Conservation (phyloP, 2,797 vertebrate genomes). For the Rhodeus uyekii region DNA sequence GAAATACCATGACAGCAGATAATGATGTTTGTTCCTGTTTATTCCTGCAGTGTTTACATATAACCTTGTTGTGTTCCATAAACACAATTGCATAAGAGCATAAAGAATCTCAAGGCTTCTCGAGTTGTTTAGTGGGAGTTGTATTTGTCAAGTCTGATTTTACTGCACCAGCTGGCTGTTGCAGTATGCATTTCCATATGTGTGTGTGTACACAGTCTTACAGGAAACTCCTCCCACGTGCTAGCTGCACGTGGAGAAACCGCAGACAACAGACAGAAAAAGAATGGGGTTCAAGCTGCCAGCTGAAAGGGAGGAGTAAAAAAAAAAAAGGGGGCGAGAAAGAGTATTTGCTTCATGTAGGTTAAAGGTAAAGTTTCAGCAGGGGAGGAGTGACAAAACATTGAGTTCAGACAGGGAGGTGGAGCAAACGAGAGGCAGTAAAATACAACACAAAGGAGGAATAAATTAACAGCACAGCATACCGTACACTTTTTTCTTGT, state of each 20-base stretch:
- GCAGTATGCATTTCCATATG: slow-evolving; percentile 27
- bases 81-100: background rate
- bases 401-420: slow-evolving; percentile 8
- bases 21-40: slow-evolving; percentile 28
- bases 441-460: slow-evolving; percentile 26
- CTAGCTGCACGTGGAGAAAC: slow-evolving; percentile 72
- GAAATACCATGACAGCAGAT: slow-evolving; percentile 9
- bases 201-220: slow-evolving; percentile 66
- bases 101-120: background rate
- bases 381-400: slow-evolving; percentile 40
- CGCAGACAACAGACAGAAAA: slow-evolving; percentile 56
- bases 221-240: slow-evolving; percentile 76
- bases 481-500: background rate
- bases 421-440: slow-evolving; percentile 11
- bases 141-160: slow-evolving; percentile 12
- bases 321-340: slow-evolving; percentile 1
- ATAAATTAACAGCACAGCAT: slow-evolving; percentile 25
- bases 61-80: background rate
- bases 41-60: background rate
- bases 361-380: slow-evolving; percentile 66
- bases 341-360: slow-evolving; percentile 54
- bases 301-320: slow-evolving; percentile 57
- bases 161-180: background rate
- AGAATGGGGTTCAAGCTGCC: slow-evolving; percentile 53
- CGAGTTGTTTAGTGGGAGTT: background rate